These are phyloP conservation scores for Zophobas morio DNA, from an alignment of 1,140 invertebrate genomes.

Conservation along the genomic window DNA sequence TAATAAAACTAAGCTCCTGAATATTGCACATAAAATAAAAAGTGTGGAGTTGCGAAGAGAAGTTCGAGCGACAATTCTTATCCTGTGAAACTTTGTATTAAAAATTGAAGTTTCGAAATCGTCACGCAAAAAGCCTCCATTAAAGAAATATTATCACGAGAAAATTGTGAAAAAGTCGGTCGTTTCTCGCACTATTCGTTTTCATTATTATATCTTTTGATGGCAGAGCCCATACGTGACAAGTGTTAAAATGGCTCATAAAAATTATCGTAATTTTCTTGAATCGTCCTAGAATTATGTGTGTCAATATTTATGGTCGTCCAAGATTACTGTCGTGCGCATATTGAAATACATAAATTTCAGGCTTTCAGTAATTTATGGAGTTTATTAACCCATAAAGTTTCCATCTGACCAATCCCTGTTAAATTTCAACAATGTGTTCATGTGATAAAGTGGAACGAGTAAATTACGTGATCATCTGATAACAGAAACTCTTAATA, in stretches of 20 bases:
- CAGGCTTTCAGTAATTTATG: conserved; percentile 12
- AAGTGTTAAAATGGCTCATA: not conserved
- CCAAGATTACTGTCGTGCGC: conserved; percentile 16
- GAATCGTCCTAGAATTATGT: conserved; percentile 3
- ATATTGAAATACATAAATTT: conserved; percentile 27
- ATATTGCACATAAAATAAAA: too few species aligned
- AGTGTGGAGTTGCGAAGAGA: too few species aligned
- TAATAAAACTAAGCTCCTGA: too few species aligned
- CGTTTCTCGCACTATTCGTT: not conserved
- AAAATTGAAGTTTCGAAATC: too few species aligned
- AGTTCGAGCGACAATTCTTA: too few species aligned
- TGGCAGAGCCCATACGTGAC: not conserved
- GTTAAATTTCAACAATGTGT: conserved; percentile 7
- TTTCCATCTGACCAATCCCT: not conserved
- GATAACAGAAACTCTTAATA: conserved; percentile 17
- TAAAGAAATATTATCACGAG: not conserved
- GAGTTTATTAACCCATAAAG: conserved; percentile 19
- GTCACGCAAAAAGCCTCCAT: not conserved
- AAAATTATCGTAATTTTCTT: conserved; percentile 1
- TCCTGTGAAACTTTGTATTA: too few species aligned
- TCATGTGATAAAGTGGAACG: conserved; percentile 12
- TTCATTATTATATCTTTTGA: not conserved
- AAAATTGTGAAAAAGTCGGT: not conserved
- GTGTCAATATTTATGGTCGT: conserved; percentile 18
- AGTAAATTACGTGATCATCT: conserved; percentile 19